phyloP scores from a whole-genome alignment of 2,888 invertebrate species.

The Scrobipalpa costella region DNA sequence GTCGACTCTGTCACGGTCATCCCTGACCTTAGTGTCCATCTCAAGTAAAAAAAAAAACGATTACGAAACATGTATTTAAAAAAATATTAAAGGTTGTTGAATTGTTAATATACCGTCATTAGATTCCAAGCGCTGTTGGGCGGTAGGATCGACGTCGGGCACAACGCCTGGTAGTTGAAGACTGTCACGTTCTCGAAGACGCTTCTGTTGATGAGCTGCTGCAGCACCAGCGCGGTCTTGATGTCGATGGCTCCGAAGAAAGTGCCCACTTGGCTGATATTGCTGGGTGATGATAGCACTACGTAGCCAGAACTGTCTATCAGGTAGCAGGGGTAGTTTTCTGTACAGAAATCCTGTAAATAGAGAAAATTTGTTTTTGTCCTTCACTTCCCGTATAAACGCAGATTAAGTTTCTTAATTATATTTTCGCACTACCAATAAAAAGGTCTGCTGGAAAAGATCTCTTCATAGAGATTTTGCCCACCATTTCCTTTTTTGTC shows the following conservation, averaged over 20 bases:
- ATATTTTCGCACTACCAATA: neutral
- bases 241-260: conserved; percentile 92
- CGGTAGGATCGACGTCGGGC: conserved; percentile 61
- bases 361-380: neutral
- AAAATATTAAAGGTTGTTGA: no score
- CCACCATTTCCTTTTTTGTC: no score
- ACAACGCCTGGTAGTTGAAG: conserved; percentile 93
- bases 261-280: conserved; percentile 85
- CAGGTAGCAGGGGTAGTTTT: conserved; percentile 90
- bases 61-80: no score
- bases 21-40: no score
- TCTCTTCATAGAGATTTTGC: no score
- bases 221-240: conserved; percentile 83
- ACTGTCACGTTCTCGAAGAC: conserved; percentile 89
- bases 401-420: no score
- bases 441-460: neutral
- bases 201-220: conserved; percentile 85
- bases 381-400: neutral
- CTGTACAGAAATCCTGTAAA: conserved; percentile 72
- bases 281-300: conserved; percentile 82
- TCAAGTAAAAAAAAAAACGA: no score
- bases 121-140: conserved; percentile 55
- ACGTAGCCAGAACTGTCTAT: conserved; percentile 96
- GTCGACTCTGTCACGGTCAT: no score
- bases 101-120: conserved; percentile 53